phyloP scores from a whole-genome alignment of 2,113 vertebrate species.

The Aramus guarauna region DNA sequence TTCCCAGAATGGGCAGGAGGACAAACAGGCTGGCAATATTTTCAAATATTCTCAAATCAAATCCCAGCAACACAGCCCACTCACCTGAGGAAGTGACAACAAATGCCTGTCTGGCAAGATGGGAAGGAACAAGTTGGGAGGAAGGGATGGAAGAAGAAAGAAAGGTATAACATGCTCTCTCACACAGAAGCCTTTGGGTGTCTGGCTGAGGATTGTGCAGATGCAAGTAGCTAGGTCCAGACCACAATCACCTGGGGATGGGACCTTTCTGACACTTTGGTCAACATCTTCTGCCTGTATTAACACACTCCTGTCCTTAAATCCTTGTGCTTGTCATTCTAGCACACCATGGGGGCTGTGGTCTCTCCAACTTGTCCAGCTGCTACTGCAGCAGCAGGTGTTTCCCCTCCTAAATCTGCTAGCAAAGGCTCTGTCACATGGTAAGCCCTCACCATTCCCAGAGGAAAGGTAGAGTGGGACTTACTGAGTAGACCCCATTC shows the following conservation, averaged over 20 bases:
- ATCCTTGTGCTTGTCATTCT: neutral
- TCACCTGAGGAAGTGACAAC: neutral
- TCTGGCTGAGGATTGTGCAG: neutral
- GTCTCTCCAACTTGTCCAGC: too few species aligned
- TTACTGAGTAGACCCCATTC: neutral
- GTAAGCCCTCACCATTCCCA: neutral
- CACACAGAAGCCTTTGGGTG: neutral
- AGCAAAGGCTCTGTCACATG: neutral
- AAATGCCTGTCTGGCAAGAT: neutral
- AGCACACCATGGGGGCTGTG: neutral
- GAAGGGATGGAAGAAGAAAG: neutral
- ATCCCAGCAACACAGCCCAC: neutral
- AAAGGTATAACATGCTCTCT: neutral
- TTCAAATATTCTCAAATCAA: neutral
- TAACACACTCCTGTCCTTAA: neutral
- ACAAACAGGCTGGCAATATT: neutral
- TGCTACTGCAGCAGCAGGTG: too few species aligned
- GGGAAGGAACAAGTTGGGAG: neutral
- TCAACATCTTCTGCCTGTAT: neutral
- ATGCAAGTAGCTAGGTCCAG: neutral
- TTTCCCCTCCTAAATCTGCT: too few species aligned
- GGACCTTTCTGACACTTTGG: neutral
- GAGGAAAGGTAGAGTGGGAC: neutral
- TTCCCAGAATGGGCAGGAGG: neutral
- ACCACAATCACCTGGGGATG: neutral